Percentiles rank a stretch among this genome's conserved stretches.
Conservation (phyloP, 2,888 invertebrate species). For the Abrostola tripartita region DNA sequence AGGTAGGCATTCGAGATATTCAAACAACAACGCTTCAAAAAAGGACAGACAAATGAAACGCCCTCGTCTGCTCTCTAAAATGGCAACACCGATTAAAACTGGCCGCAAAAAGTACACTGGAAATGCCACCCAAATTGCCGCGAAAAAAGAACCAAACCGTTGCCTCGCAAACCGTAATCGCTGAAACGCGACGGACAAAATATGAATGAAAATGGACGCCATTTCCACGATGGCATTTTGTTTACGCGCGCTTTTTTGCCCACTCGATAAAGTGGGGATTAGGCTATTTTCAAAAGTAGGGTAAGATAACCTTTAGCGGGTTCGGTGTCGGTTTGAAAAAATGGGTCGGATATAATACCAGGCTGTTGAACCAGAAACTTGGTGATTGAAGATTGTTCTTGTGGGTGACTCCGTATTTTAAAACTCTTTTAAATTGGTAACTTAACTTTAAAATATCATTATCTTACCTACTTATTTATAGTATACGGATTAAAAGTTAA, state of each 20-base stretch:
- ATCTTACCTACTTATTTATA: too few species aligned
- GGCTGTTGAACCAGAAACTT: slow-evolving; percentile 32
- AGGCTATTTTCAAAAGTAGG: slow-evolving; percentile 62
- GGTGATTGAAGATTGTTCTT: slow-evolving; percentile 35
- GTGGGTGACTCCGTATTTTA: slow-evolving; percentile 11
- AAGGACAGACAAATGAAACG: slow-evolving; percentile 70
- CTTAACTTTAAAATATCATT: not conserved
- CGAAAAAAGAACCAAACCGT: slow-evolving; percentile 73
- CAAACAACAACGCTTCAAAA: slow-evolving; percentile 60
- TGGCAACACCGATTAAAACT: slow-evolving; percentile 85
- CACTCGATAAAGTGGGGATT: slow-evolving; percentile 61
- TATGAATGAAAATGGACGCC: slow-evolving; percentile 77
- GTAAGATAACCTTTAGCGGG: slow-evolving; percentile 54
- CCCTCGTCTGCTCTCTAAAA: slow-evolving; percentile 70
- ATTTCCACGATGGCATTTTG: slow-evolving; percentile 73
- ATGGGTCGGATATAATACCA: slow-evolving; percentile 51
- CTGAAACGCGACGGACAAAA: slow-evolving; percentile 74
- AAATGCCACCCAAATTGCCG: slow-evolving; percentile 78
- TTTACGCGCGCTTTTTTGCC: slow-evolving; percentile 65
- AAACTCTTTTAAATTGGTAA: slow-evolving; percentile 11
- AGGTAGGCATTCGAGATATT: slow-evolving; percentile 45
- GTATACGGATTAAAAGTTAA: too few species aligned
- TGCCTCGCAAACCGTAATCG: slow-evolving; percentile 77
- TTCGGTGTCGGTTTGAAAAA: slow-evolving; percentile 42
- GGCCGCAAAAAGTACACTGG: slow-evolving; percentile 78